Evolutionary conservation across 2,797 vertebrate species (phyloP).

Genomic region (Scomberomorus guttatus): DNA sequence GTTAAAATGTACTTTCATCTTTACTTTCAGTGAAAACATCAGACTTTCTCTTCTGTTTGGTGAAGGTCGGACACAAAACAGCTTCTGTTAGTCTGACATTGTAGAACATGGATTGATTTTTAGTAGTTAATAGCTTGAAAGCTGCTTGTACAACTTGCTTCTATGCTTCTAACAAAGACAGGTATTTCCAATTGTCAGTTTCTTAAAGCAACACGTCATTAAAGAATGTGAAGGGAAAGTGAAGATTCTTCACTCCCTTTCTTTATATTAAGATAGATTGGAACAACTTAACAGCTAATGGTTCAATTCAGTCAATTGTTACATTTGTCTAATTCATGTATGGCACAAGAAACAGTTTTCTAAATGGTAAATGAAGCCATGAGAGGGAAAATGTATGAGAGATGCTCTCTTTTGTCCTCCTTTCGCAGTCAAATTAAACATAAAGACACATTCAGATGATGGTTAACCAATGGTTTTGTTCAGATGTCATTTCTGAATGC

Average conservation of each 20-base stretch:
- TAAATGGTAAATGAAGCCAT: not conserved
- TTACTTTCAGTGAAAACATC: not conserved
- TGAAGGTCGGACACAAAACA: constrained; percentile 24
- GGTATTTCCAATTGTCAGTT: constrained; percentile 26
- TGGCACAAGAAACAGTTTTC: not conserved
- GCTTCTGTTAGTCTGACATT: not conserved
- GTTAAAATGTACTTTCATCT: not conserved
- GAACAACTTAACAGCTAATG: not conserved
- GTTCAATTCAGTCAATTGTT: not conserved
- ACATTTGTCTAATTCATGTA: not conserved
- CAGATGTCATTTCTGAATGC: not conserved
- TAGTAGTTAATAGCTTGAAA: not conserved
- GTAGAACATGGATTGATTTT: not conserved
- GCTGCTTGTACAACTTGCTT: not conserved
- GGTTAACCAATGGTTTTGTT: not conserved
- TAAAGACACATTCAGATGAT: not conserved
- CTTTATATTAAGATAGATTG: not conserved
- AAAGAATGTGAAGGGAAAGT: not conserved
- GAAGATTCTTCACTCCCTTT: not conserved
- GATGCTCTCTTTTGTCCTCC: not conserved
- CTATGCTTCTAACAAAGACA: constrained; percentile 19
- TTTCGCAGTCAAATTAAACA: not conserved
- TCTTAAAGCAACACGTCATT: constrained; percentile 4
- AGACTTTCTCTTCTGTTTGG: constrained; percentile 8
- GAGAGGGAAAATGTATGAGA: not conserved